Evolutionary conservation across 2,797 vertebrate genomes (phyloP).

Genomic region (Poeciliopsis infans): DNA sequence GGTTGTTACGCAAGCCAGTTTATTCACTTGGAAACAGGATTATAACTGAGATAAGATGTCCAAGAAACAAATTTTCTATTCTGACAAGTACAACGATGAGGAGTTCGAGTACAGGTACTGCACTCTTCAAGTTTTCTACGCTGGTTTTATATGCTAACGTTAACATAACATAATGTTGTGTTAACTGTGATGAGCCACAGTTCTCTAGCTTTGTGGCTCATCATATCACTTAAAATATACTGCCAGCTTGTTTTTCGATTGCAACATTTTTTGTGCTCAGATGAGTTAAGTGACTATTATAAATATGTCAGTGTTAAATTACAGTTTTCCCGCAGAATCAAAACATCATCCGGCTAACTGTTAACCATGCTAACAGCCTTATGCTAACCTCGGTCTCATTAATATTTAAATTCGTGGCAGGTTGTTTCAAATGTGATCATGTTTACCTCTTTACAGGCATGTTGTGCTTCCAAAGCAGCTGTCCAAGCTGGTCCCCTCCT

Average conservation of each 20-base stretch:
- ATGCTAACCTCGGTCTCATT: not conserved
- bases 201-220: not conserved
- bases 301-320: not conserved
- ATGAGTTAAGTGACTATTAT: not conserved
- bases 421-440: not conserved
- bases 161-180: not conserved
- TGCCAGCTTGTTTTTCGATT: not conserved
- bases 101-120: constrained; percentile 84
- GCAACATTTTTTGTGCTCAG: no score
- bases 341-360: not conserved
- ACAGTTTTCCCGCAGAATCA: not conserved
- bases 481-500: constrained; percentile 81
- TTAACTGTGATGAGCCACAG: no score
- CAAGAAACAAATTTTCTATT: constrained; percentile 84
- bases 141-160: not conserved
- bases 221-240: accelerated
- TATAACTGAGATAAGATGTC: constrained; percentile 67
- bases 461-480: constrained; percentile 84
- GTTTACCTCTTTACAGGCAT: constrained; percentile 62
- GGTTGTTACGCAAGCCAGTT: constrained; percentile 12
- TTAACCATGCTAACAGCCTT: not conserved
- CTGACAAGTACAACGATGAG: constrained; percentile 84
- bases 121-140: constrained; percentile 4
- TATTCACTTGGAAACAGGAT: not conserved
- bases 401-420: no score